Evolutionary conservation across 2,113 vertebrate species (phyloP), one percentile per base, ranked within the genome.

Genomic region (Nerophis lumbriciformis): DNA sequence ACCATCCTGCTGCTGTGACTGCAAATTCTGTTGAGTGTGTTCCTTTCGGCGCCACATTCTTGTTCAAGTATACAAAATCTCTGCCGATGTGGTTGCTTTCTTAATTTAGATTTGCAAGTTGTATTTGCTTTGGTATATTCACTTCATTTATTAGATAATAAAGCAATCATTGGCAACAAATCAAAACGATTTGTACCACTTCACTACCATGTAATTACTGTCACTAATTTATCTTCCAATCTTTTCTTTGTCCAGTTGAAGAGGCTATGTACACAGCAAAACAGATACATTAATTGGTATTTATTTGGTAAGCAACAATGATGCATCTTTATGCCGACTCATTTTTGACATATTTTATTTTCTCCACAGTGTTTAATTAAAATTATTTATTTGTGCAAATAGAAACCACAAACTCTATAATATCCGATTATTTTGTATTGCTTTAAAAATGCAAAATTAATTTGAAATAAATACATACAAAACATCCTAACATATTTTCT

Each of bases 1-100:
- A 65, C 8, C 35, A 6, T 61, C 60, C 64, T 78, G 72, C 58
- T 80, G 80, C 82, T 75, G 63, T 42, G 10, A 51, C 77, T 83
- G 80, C 77, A 85, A 68, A 82, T 75, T 61, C 59, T 39, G 19
- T 54, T 39, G 50, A 61, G 55, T 42, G 5, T 5, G 50, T 59
- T 66, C 66, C 71, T 51, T 61, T 68, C 38, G 47, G 61, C 75
- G 19, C n/a, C 42, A 42, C 50, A 56, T 42, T 69, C 57, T 64
- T 9, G 59, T 68, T 62, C 75, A 61, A 51, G 62, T 54, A 58
- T 37, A 50, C 49, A 60, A 61, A 60, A 63, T 68, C 21, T 67
- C 8, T 37, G 37, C 6, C 48, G 36, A 71, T 42, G 7, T 48
- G 10, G 5, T 21, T 48, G 38, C 56, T 58, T 71, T 48, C 14